Evolutionary conservation across 2,797 vertebrate genomes (phyloP).

Genomic region (Malurus leucopterus): DNA sequence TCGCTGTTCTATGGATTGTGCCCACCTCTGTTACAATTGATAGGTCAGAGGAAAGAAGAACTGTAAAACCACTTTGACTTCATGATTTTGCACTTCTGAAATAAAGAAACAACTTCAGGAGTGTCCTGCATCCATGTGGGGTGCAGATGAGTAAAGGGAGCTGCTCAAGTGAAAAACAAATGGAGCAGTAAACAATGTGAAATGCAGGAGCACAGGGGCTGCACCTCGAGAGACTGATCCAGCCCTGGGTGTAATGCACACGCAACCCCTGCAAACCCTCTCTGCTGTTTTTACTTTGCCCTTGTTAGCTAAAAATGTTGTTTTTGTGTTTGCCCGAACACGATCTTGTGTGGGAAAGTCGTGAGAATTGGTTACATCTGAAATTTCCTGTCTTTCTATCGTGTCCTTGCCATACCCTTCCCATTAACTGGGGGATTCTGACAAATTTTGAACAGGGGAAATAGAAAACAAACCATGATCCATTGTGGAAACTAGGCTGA

Average conservation of each 20-base stretch:
- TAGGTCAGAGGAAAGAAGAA: not conserved
- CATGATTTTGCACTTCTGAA: not conserved
- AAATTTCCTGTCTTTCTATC: not conserved
- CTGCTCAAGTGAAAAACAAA: not conserved
- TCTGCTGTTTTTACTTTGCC: not conserved
- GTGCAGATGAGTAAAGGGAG: not conserved
- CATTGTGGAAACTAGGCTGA: not conserved
- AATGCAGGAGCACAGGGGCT: not conserved
- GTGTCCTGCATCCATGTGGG: not conserved
- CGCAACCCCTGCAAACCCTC: not conserved
- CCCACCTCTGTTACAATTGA: not conserved
- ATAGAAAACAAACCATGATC: not conserved
- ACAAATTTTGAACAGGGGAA: not conserved
- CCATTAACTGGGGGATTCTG: not conserved
- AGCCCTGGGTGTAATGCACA: not conserved
- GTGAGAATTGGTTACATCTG: not conserved
- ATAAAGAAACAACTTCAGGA: not conserved
- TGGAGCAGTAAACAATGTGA: not conserved
- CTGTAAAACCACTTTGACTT: not conserved
- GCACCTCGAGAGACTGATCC: not conserved
- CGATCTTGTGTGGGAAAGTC: not conserved
- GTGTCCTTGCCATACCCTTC: not conserved
- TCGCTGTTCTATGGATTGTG: accelerated
- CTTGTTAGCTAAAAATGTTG: not conserved
- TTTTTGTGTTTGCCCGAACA: not conserved